A percentile compares a stretch with the other conserved stretches of the same genome.
Evolutionary conservation across 2,888 invertebrate genomes (phyloP).

Genomic region (Linyphia triangularis): DNA sequence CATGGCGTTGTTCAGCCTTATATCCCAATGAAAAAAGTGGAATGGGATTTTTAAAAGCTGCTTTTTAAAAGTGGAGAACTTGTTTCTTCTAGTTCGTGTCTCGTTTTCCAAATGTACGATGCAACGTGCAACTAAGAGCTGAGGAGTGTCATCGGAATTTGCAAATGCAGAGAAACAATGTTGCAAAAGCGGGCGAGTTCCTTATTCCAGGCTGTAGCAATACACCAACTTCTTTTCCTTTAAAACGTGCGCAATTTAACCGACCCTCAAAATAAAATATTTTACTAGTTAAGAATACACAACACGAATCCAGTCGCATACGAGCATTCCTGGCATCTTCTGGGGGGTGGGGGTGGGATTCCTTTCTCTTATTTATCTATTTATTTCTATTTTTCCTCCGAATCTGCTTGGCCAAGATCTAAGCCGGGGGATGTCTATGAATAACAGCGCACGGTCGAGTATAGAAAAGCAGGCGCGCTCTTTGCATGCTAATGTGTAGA

Average conservation of each 20-base stretch:
- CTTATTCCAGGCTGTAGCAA: constrained; percentile 18
- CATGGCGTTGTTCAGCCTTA: not conserved
- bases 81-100: constrained; percentile 38
- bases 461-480: constrained; percentile 50
- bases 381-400: constrained; percentile 61
- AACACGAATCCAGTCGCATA: constrained; percentile 57
- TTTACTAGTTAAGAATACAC: constrained; percentile 74
- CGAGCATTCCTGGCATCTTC: constrained; percentile 58
- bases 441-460: constrained; percentile 66
- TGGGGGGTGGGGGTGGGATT: constrained; percentile 4
- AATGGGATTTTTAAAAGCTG: constrained; percentile 13
- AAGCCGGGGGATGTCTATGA: constrained; percentile 69
- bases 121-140: constrained; percentile 4
- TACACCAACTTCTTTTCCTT: not conserved
- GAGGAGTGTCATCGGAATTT: constrained; percentile 59
- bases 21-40: not conserved
- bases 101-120: not conserved
- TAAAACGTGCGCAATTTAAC: constrained; percentile 68
- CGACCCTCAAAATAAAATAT: constrained; percentile 72
- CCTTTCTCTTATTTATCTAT: constrained; percentile 68
- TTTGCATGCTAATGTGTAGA: constrained; percentile 68
- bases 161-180: constrained; percentile 56
- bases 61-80: constrained; percentile 28
- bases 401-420: constrained; percentile 42
- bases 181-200: constrained; percentile 24